Percentiles rank a stretch among this genome's conserved stretches.
phyloP scores from a whole-genome alignment of 2,888 invertebrate species.

The Latrodectus elegans region DNA sequence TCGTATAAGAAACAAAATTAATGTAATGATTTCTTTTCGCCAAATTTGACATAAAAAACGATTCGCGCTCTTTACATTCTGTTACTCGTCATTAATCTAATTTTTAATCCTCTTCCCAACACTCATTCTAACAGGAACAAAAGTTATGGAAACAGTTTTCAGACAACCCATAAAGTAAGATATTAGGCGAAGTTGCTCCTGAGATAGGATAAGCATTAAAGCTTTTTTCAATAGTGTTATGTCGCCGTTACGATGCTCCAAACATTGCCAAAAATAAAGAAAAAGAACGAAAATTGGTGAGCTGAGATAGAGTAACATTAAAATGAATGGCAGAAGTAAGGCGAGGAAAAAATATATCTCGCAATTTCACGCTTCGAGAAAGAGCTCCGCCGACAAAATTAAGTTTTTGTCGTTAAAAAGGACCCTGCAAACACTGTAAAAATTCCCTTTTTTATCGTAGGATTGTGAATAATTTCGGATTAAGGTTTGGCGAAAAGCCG shows the following conservation, averaged over 20 bases:
- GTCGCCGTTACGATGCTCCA: constrained; percentile 43
- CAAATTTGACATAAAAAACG: no score
- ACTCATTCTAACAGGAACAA: not conserved
- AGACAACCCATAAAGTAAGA: constrained; percentile 26
- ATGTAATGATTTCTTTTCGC: no score
- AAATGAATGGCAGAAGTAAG: not conserved
- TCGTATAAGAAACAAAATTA: no score
- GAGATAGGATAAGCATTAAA: constrained; percentile 37
- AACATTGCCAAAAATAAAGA: constrained; percentile 19
- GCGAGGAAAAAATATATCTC: not conserved
- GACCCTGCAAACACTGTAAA: constrained; percentile 62
- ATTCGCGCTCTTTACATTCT: no score
- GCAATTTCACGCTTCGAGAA: constrained; percentile 61
- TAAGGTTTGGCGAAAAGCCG: constrained; percentile 42
- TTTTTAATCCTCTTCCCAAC: constrained; percentile 23
- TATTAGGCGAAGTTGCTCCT: constrained; percentile 3
- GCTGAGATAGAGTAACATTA: not conserved
- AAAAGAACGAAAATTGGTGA: not conserved
- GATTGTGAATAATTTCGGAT: constrained; percentile 64
- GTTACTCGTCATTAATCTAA: constrained; percentile 22
- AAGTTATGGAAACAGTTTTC: constrained; percentile 21
- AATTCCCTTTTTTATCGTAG: constrained; percentile 49
- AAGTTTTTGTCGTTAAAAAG: constrained; percentile 65
- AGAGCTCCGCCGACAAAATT: constrained; percentile 42
- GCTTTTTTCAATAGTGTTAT: constrained; percentile 26